Evolutionary conservation across 2,888 invertebrate species (phyloP).

Genomic region (Leptarthrus brevirostris): DNA sequence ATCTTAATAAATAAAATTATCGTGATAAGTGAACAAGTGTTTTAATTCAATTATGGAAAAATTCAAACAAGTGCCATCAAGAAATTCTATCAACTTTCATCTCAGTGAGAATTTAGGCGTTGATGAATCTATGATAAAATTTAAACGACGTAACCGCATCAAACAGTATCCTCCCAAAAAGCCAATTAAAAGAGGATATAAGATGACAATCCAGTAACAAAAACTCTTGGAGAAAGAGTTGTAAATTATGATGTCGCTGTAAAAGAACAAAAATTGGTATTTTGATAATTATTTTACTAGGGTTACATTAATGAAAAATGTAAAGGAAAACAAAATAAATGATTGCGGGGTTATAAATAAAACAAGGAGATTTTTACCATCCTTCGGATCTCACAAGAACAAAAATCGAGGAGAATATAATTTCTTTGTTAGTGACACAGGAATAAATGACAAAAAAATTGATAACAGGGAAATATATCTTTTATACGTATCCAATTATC

Average conservation of each 20-base stretch:
- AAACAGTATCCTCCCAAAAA: no score
- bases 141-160: no score
- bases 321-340: background rate
- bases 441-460: background rate
- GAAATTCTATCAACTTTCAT: no score
- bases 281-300: constrained; percentile 1
- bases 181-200: constrained; percentile 5
- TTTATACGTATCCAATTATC: constrained; percentile 22
- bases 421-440: background rate
- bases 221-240: background rate
- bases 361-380: constrained; percentile 12
- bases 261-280: background rate
- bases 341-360: background rate
- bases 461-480: constrained; percentile 10
- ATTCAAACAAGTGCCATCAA: no score
- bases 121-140: no score
- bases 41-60: no score
- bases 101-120: no score
- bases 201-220: background rate
- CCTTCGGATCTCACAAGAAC: background rate
- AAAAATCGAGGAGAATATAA: background rate
- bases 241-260: background rate
- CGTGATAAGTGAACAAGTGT: no score
- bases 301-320: background rate
- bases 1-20: no score